A percentile compares a stretch with the other conserved stretches of the same genome.
Conservation (phyloP, 2,797 vertebrate species). For the Leptoclinus maculatus region DNA sequence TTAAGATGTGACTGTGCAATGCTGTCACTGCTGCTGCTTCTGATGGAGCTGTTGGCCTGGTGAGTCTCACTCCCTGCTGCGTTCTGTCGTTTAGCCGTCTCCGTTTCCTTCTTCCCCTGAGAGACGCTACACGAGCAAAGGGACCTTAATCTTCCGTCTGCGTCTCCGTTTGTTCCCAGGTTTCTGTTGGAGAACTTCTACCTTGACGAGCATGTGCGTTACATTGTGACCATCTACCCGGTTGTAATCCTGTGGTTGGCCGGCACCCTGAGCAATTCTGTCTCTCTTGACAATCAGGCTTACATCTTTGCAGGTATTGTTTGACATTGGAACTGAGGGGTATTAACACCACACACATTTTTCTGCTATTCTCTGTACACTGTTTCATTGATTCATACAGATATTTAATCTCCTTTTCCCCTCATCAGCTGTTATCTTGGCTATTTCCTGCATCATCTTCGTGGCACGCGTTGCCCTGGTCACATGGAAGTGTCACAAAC, state of each 20-base stretch:
- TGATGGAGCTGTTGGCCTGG: conserved; percentile 72
- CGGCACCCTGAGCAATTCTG: conserved; percentile 60
- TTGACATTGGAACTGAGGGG: neutral
- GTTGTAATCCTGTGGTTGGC: conserved; percentile 79
- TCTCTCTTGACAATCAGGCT: neutral
- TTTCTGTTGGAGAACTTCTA: conserved; percentile 85
- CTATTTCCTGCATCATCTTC: conserved; percentile 56
- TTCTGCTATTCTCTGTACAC: neutral
- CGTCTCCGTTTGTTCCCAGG: conserved; percentile 65
- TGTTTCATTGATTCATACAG: neutral
- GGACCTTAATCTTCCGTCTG: neutral
- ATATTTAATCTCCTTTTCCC: conserved; percentile 15
- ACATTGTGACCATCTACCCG: conserved; percentile 82
- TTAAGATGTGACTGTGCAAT: conserved; percentile 55
- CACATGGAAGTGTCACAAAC: conserved; percentile 68
- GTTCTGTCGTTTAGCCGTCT: conserved; percentile 1
- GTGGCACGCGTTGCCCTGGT: conserved; percentile 56
- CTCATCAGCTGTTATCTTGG: conserved; percentile 63
- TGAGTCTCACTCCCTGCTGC: conserved; percentile 49
- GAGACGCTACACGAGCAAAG: neutral
- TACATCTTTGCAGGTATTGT: conserved; percentile 78
- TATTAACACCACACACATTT: neutral
- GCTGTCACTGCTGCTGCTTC: conserved; percentile 70
- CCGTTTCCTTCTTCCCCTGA: neutral
- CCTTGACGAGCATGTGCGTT: conserved; percentile 82